Percentiles rank a stretch among this genome's conserved stretches.
phyloP scores from a whole-genome alignment of 2,113 vertebrate genomes.

The Trachemys scripta region DNA sequence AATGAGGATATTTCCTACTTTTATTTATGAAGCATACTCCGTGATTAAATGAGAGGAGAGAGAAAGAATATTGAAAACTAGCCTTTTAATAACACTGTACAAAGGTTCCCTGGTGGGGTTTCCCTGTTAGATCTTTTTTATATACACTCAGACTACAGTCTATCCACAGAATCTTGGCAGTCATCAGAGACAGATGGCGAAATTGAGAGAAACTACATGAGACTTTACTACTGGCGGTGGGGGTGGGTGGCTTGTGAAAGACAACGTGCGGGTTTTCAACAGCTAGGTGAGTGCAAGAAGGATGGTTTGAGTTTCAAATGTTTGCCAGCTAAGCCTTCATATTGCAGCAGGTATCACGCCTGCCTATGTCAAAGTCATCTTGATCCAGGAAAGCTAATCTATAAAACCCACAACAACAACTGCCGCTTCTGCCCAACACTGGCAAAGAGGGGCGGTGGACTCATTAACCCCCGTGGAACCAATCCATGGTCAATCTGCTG shows the following conservation, averaged over 20 bases:
- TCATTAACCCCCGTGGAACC: too few species aligned
- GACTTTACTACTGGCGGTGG: not conserved
- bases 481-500: not conserved
- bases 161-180: not conserved
- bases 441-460: not conserved
- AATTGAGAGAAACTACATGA: not conserved
- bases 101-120: not conserved
- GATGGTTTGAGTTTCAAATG: not conserved
- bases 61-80: constrained; percentile 33
- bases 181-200: not conserved
- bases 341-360: not conserved
- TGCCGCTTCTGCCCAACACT: not conserved
- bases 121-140: not conserved
- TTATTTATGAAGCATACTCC: constrained; percentile 58
- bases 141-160: not conserved
- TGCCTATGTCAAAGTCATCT: not conserved
- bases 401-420: not conserved
- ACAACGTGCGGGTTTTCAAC: not conserved
- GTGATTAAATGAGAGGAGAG: constrained; percentile 57
- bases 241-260: not conserved
- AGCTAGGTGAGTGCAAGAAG: not conserved
- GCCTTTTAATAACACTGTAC: constrained; percentile 49
- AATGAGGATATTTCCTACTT: not conserved
- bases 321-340: not conserved
- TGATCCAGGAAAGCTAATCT: not conserved